phyloP scores from a whole-genome alignment of 92 coral and sea anemone genomes.

The Palythoa heliodiscus region DNA sequence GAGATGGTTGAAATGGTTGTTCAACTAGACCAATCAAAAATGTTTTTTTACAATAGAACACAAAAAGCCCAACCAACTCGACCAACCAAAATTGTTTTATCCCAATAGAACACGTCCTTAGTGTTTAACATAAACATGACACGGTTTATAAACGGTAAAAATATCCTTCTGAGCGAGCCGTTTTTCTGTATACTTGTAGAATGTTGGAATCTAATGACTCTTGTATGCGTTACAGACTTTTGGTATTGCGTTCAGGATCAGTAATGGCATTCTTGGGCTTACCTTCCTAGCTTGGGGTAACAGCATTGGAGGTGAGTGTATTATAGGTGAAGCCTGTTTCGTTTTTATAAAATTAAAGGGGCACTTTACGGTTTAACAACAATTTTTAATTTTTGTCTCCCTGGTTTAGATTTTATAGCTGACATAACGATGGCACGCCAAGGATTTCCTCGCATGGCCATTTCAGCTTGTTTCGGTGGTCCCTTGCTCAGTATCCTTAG shows the following conservation, averaged over 20 bases:
- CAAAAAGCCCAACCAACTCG: too few relatives aligned
- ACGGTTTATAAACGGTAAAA: not conserved
- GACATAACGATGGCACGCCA: constrained; percentile 89
- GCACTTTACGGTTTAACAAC: not conserved
- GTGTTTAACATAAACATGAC: not conserved
- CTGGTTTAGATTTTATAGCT: constrained; percentile 75
- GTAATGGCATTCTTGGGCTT: constrained; percentile 88
- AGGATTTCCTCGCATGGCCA: constrained; percentile 95
- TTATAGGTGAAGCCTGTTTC: not conserved
- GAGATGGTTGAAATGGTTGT: too few relatives aligned
- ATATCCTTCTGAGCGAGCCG: too few relatives aligned
- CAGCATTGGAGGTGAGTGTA: constrained; percentile 86
- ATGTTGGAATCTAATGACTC: not conserved
- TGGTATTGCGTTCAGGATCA: constrained; percentile 82
- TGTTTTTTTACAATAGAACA: too few relatives aligned
- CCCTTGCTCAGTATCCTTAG: constrained; percentile 94
- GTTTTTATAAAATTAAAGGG: not conserved
- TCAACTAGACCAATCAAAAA: too few relatives aligned
- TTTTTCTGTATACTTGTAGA: not conserved
- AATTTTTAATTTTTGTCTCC: not conserved
- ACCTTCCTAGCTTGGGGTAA: constrained; percentile 99
- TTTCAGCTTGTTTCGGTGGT: constrained; percentile 98
- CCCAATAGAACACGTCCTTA: too few relatives aligned
- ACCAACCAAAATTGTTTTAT: too few relatives aligned
- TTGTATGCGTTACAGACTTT: constrained; percentile 67